Conservation (phyloP, 2,113 vertebrate genomes). For the Prochilodus magdalenae region DNA sequence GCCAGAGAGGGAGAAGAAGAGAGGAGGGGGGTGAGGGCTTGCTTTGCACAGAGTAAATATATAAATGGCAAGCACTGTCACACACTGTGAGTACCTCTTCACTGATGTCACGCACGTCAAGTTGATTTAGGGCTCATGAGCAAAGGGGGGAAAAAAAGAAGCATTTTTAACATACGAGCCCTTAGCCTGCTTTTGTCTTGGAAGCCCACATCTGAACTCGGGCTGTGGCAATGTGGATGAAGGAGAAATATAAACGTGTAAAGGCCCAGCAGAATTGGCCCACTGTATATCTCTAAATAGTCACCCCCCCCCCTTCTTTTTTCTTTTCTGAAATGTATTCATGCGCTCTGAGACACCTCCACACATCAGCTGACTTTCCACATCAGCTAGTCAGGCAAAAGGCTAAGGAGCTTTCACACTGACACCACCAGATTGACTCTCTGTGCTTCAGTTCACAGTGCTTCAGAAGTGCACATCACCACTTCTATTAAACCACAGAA, state of each 20-base stretch:
- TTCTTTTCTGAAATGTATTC: constrained; percentile 20
- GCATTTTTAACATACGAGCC: background rate
- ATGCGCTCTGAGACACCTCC: constrained; percentile 27
- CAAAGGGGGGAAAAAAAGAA: constrained; percentile 23
- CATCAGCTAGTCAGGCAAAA: constrained; percentile 46
- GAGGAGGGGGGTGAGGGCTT: constrained; percentile 44
- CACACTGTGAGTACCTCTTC: constrained; percentile 60
- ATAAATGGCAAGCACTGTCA: constrained; percentile 59
- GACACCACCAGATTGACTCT: constrained; percentile 50
- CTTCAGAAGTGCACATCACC: constrained; percentile 20
- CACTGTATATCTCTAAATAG: background rate
- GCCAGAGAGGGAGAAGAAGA: constrained; percentile 44
- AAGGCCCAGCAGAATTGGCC: constrained; percentile 1
- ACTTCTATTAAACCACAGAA: constrained; percentile 16
- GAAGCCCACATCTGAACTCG: constrained; percentile 38
- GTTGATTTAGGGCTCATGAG: constrained; percentile 51
- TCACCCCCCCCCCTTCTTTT: background rate
- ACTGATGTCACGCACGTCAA: constrained; percentile 58
- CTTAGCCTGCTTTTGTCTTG: constrained; percentile 36
- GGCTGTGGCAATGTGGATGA: constrained; percentile 4
- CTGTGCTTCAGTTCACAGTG: constrained; percentile 44
- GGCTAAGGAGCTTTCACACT: constrained; percentile 42
- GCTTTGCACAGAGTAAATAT: constrained; percentile 59
- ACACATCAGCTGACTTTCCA: constrained; percentile 53
- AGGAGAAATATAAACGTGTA: constrained; percentile 30